phyloP scores from a whole-genome alignment of 2,888 invertebrate genomes.

The Lasioglossum marginatum region DNA sequence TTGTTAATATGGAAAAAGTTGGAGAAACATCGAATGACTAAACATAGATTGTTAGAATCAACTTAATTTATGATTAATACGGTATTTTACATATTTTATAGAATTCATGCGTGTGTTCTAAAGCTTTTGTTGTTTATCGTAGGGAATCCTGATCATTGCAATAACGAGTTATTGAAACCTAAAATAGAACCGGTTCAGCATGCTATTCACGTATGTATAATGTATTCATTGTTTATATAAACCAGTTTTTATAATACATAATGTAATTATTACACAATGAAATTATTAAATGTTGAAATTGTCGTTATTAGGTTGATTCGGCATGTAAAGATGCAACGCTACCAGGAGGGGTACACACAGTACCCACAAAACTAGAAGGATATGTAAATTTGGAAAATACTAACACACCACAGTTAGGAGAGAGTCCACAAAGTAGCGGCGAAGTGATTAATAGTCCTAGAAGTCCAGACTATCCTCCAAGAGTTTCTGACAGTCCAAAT shows the following conservation, averaged over 20 bases:
- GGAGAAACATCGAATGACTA: neutral
- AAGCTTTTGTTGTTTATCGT: slow-evolving; percentile 27
- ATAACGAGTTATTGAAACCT: slow-evolving; percentile 67
- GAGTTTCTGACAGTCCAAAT: slow-evolving; percentile 76
- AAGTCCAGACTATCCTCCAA: slow-evolving; percentile 82
- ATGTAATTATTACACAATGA: too few relatives aligned
- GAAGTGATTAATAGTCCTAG: slow-evolving; percentile 79
- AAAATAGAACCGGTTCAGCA: slow-evolving; percentile 60
- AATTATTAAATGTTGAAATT: slow-evolving; percentile 16
- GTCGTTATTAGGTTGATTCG: slow-evolving; percentile 69
- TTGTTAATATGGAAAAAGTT: neutral
- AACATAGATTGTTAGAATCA: neutral
- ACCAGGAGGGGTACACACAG: slow-evolving; percentile 51
- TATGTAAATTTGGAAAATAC: slow-evolving; percentile 76
- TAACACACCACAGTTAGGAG: slow-evolving; percentile 79
- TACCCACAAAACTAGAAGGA: slow-evolving; percentile 72
- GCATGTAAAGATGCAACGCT: slow-evolving; percentile 63
- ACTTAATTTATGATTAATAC: neutral
- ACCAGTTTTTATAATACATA: neutral
- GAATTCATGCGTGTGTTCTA: neutral
- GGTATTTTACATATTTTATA: neutral
- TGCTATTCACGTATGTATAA: slow-evolving; percentile 63
- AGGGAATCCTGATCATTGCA: slow-evolving; percentile 65
- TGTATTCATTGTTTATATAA: slow-evolving; percentile 2
- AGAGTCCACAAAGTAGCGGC: slow-evolving; percentile 79